Evolutionary conservation across 1,140 invertebrate genomes (phyloP).

Genomic region (Temnothorax longispinosus): DNA sequence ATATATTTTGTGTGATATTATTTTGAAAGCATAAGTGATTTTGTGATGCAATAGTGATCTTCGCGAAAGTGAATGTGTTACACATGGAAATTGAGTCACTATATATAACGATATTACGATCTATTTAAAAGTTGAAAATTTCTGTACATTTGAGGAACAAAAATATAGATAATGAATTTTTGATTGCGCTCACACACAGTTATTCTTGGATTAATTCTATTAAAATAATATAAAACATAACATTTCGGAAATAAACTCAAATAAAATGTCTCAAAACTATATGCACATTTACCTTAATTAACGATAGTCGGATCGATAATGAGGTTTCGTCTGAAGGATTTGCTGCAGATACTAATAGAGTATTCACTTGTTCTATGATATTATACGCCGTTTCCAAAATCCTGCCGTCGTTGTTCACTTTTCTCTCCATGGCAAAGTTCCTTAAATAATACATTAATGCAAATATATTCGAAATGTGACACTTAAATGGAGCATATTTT

Average conservation of each 20-base stretch:
- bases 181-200: background rate
- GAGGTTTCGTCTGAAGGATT: conserved; percentile 90
- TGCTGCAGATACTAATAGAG: conserved; percentile 87
- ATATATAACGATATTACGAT: background rate
- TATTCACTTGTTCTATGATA: conserved; percentile 86
- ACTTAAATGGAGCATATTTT: background rate
- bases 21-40: conserved; percentile 1
- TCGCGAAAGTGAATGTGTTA: background rate
- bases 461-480: background rate
- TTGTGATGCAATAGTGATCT: background rate
- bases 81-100: background rate
- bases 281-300: conserved; percentile 88
- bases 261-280: background rate
- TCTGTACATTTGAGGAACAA: background rate
- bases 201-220: background rate
- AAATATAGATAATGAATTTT: background rate
- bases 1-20: background rate
- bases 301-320: conserved; percentile 87
- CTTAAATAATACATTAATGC: conserved; percentile 70
- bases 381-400: conserved; percentile 82
- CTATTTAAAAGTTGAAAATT: conserved; percentile 4
- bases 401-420: conserved; percentile 74
- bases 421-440: conserved; percentile 77
- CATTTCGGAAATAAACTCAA: background rate
- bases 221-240: background rate